Conservation (phyloP, 2,888 invertebrate genomes). For the Netelia fuscicornis region DNA sequence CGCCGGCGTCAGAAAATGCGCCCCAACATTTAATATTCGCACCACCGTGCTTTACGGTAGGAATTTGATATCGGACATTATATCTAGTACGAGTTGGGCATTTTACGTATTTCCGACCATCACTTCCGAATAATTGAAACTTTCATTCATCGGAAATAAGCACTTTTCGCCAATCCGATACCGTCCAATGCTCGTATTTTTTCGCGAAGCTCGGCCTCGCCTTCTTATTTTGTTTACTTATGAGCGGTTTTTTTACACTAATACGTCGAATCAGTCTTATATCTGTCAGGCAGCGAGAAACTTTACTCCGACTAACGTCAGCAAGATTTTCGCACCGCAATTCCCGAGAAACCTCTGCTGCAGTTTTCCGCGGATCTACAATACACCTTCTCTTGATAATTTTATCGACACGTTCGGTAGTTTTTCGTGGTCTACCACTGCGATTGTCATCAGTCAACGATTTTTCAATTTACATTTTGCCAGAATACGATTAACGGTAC, state of each 20-base stretch:
- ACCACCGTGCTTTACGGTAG: constrained; percentile 58
- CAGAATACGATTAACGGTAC: constrained; percentile 20
- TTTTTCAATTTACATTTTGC: constrained; percentile 12
- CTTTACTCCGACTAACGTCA: constrained; percentile 20
- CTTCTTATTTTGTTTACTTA: constrained; percentile 8
- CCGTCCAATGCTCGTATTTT: constrained; percentile 13
- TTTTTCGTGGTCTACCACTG: constrained; percentile 21
- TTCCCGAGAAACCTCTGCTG: constrained; percentile 25
- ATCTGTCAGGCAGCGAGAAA: constrained; percentile 2
- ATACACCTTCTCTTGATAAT: constrained; percentile 11
- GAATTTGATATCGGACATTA: constrained; percentile 50
- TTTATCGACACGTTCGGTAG: constrained; percentile 13
- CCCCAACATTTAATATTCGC: constrained; percentile 54
- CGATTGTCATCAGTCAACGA: constrained; percentile 22
- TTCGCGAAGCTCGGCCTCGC: neutral
- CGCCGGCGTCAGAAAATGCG: constrained; percentile 42
- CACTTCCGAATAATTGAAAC: constrained; percentile 61
- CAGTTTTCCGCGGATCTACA: constrained; percentile 10
- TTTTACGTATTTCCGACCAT: constrained; percentile 46
- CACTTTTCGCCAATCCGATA: constrained; percentile 25
- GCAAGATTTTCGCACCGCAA: constrained; percentile 23
- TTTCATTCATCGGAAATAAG: constrained; percentile 58
- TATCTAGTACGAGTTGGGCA: constrained; percentile 36
- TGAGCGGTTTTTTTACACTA: constrained; percentile 11
- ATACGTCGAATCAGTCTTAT: constrained; percentile 15